A percentile compares a stretch with the other conserved stretches of the same genome.
phyloP scores from a whole-genome alignment of 2,888 invertebrate genomes.

The Agrochola lota region DNA sequence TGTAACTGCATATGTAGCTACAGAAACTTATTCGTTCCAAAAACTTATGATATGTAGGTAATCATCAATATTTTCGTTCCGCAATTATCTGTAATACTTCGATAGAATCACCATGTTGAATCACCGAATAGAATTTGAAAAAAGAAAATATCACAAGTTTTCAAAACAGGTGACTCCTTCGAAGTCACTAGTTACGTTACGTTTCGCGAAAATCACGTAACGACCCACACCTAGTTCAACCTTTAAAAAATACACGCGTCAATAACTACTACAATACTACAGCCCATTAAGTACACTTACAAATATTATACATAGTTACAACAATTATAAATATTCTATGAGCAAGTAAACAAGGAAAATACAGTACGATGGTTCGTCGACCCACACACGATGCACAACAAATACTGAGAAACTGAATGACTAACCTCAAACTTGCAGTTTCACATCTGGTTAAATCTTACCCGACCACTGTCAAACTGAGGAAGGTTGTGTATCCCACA shows the following conservation, averaged over 20 bases:
- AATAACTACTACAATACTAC: not conserved
- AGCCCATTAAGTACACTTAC: not conserved
- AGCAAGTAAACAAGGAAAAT: conserved; percentile 60
- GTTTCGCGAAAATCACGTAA: no score
- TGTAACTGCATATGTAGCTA: no score
- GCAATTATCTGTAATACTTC: no score
- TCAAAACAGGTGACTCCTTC: no score
- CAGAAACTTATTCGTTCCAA: no score
- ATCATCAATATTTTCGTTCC: no score
- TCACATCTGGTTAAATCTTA: conserved; percentile 43
- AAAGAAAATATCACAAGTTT: no score
- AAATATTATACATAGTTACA: conserved; percentile 17
- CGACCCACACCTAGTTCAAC: no score
- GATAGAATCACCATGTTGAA: no score
- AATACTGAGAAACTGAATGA: conserved; percentile 58
- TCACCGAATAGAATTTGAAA: no score
- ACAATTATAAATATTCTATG: conserved; percentile 52
- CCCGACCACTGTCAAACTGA: not conserved
- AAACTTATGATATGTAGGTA: no score
- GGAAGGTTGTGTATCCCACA: not conserved
- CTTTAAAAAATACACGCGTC: not conserved
- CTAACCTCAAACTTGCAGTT: conserved; percentile 48
- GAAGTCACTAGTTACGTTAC: no score
- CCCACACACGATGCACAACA: conserved; percentile 41
- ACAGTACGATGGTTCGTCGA: conserved; percentile 50